A percentile compares a stretch with the other conserved stretches of the same genome.
Conservation (phyloP, 92 coral and sea anemone genomes). For the Anthopleura xanthogrammica region DNA sequence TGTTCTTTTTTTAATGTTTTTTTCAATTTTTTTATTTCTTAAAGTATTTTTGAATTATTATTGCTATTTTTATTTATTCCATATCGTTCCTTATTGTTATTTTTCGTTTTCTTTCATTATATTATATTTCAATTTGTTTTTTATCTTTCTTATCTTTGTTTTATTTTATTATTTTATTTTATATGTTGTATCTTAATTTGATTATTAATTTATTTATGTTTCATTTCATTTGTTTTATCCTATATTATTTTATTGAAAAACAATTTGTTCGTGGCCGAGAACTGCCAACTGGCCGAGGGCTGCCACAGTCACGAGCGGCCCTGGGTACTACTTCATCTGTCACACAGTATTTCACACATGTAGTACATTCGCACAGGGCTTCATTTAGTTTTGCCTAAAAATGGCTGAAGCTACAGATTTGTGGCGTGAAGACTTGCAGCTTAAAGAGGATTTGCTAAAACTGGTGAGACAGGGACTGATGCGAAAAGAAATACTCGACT, state of each 20-base stretch:
- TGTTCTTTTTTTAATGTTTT: conserved; percentile 6
- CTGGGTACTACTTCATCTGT: conserved; percentile 14
- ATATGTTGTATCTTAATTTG: too few species aligned
- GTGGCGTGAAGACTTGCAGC: conserved; percentile 22
- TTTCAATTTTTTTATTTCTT: conserved; percentile 3
- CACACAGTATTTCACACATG: neutral
- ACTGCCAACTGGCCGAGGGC: too few species aligned
- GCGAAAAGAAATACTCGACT: conserved; percentile 24
- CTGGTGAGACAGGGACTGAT: conserved; percentile 14
- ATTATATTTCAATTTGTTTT: neutral
- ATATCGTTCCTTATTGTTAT: neutral
- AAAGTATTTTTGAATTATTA: neutral
- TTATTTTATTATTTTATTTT: neutral
- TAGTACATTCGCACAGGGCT: too few species aligned
- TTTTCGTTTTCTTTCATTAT: neutral
- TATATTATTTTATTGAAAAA: neutral
- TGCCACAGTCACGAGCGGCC: conserved; percentile 33
- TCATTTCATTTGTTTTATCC: neutral
- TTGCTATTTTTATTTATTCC: conserved; percentile 2
- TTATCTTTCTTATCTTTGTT: neutral
- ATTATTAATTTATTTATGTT: neutral
- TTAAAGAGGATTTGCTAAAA: conserved; percentile 25
- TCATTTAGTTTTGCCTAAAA: too few species aligned
- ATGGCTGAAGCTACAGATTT: conserved; percentile 8
- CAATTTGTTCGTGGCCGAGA: conserved; percentile 18